Evolutionary conservation across 2,797 vertebrate species (phyloP).

Genomic region (Ispidina lecontei): DNA sequence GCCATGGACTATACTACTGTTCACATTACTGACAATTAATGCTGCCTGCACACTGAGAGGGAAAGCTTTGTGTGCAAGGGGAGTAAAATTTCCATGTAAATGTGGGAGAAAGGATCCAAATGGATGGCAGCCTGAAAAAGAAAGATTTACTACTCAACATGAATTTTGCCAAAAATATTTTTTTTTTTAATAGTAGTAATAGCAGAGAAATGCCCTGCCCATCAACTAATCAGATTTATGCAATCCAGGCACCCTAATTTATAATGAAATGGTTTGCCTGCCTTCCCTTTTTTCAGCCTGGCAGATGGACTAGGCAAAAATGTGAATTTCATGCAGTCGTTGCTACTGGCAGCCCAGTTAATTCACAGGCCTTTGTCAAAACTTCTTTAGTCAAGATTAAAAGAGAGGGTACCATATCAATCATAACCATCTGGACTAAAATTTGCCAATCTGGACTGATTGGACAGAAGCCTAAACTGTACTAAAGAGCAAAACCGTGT

Average conservation of each 20-base stretch:
- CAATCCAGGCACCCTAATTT: conserved; percentile 43
- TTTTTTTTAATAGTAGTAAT: conserved; percentile 44
- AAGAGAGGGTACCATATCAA: conserved; percentile 58
- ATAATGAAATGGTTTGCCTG: conserved; percentile 31
- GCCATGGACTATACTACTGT: conserved; percentile 61
- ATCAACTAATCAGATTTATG: conserved; percentile 59
- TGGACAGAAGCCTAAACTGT: conserved; percentile 59
- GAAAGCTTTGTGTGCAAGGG: conserved; percentile 55
- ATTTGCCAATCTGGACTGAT: conserved; percentile 65
- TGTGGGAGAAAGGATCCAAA: conserved; percentile 63
- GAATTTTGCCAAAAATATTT: conserved; percentile 37
- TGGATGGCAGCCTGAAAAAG: conserved; percentile 57
- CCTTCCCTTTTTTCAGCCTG: conserved; percentile 49
- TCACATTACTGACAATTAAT: conserved; percentile 63
- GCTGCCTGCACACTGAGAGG: conserved; percentile 38
- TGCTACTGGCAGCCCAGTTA: conserved; percentile 61
- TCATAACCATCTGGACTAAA: conserved; percentile 74
- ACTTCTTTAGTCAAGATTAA: conserved; percentile 66
- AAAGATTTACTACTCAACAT: conserved; percentile 49
- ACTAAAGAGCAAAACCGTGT: conserved; percentile 34
- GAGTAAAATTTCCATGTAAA: conserved; percentile 73
- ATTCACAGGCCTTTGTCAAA: conserved; percentile 70
- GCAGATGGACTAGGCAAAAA: conserved; percentile 71
- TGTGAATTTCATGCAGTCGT: conserved; percentile 62
- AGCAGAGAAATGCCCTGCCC: conserved; percentile 55